Evolutionary conservation across 2,888 invertebrate species (phyloP).

Genomic region (Eristalinus sepulchralis): DNA sequence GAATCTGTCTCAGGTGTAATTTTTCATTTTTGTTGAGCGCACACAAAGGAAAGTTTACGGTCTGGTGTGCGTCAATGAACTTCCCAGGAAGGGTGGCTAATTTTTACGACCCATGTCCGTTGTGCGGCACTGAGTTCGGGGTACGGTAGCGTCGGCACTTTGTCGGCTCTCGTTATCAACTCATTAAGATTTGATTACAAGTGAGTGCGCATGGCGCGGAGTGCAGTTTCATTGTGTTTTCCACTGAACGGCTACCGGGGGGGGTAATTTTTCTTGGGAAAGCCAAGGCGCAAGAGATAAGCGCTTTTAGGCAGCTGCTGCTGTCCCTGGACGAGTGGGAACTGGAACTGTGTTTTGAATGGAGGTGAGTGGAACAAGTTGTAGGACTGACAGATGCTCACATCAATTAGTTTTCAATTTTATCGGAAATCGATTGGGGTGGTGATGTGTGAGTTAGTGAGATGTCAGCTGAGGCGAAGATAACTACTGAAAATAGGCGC

Average conservation of each 20-base stretch:
- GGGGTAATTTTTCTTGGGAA: conserved; percentile 54
- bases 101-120: conserved; percentile 30
- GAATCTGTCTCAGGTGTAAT: conserved; percentile 41
- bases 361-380: neutral
- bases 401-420: conserved; percentile 21
- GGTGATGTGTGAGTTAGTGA: neutral
- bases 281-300: conserved; percentile 54
- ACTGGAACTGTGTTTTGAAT: neutral
- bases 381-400: conserved; percentile 9
- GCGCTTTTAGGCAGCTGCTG: conserved; percentile 57
- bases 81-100: conserved; percentile 54
- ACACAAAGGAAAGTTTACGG: conserved; percentile 44
- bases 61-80: conserved; percentile 38
- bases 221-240: conserved; percentile 63
- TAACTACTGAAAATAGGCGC: neutral
- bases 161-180: conserved; percentile 66
- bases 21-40: conserved; percentile 37
- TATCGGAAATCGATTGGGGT: neutral
- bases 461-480: neutral
- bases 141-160: conserved; percentile 51
- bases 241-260: conserved; percentile 7
- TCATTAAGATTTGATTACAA: conserved; percentile 68
- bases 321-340: conserved; percentile 15
- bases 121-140: neutral
- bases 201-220: conserved; percentile 44